phyloP scores from a whole-genome alignment of 1,140 invertebrate species.

The Ceratosolen solmsi region DNA sequence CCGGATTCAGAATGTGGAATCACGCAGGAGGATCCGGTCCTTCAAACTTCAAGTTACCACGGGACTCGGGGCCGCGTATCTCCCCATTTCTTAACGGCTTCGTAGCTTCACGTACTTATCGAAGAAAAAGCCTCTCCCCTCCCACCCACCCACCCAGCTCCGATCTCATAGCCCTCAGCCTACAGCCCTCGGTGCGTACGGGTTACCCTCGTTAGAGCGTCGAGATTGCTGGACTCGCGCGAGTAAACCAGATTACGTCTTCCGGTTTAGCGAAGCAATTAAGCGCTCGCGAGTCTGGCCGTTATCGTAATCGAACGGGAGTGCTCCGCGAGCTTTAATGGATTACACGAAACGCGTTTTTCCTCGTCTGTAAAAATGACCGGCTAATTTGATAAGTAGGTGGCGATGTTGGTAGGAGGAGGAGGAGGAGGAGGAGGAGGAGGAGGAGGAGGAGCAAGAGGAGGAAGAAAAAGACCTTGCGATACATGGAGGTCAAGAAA shows the following conservation, averaged over 20 bases:
- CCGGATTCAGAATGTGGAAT: constrained; percentile 45
- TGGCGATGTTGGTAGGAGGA: constrained; percentile 29
- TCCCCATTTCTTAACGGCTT: no score
- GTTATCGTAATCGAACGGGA: constrained; percentile 33
- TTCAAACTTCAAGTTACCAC: constrained; percentile 40
- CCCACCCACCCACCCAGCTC: no score
- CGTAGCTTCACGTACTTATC: no score
- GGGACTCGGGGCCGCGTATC: background rate
- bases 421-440: no score
- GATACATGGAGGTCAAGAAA: no score
- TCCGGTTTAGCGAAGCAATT: constrained; percentile 29
- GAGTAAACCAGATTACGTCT: no score
- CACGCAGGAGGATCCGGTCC: constrained; percentile 40
- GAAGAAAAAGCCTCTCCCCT: no score
- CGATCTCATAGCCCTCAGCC: no score
- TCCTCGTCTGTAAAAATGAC: constrained; percentile 8
- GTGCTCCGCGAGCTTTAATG: constrained; percentile 23
- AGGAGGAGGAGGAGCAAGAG: no score
- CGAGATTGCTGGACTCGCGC: background rate
- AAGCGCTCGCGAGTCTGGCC: background rate
- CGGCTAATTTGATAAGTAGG: constrained; percentile 37
- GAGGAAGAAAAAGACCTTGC: no score
- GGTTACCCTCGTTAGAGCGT: background rate
- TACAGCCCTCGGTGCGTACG: background rate
- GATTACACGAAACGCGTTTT: constrained; percentile 33